Conservation (phyloP, 2,797 vertebrate genomes). For the Trachops cirrhosus region DNA sequence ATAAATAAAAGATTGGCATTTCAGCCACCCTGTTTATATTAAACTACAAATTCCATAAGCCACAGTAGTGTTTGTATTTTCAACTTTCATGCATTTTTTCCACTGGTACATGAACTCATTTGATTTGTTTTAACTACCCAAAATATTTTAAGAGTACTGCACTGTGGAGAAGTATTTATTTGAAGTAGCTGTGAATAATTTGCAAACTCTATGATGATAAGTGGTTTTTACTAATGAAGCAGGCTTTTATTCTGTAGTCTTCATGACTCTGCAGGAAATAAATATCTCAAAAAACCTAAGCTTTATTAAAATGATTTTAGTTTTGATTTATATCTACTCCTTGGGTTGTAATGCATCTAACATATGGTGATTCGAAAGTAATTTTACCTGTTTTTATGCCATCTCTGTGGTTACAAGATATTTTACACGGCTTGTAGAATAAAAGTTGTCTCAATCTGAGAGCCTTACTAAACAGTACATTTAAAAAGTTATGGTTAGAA, state of each 20-base stretch:
- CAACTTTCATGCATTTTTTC: slow-evolving; percentile 48
- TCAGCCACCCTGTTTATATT: slow-evolving; percentile 73
- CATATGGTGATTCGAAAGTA: slow-evolving; percentile 54
- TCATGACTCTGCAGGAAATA: slow-evolving; percentile 70
- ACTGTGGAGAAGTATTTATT: slow-evolving; percentile 73
- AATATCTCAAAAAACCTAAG: slow-evolving; percentile 65
- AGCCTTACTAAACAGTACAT: slow-evolving; percentile 32
- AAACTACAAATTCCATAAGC: slow-evolving; percentile 72
- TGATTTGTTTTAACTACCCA: slow-evolving; percentile 65
- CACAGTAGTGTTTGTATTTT: slow-evolving; percentile 71
- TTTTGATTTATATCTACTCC: slow-evolving; percentile 62
- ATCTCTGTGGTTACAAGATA: not conserved
- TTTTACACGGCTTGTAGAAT: not conserved
- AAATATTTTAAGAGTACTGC: slow-evolving; percentile 73
- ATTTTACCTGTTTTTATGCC: slow-evolving; percentile 72
- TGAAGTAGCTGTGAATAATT: slow-evolving; percentile 73
- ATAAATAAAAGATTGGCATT: slow-evolving; percentile 79
- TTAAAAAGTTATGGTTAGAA: not conserved
- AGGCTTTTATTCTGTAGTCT: slow-evolving; percentile 68
- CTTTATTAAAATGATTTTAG: slow-evolving; percentile 72
- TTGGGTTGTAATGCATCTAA: slow-evolving; percentile 55
- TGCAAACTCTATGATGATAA: slow-evolving; percentile 66
- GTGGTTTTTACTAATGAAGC: slow-evolving; percentile 68
- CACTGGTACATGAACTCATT: slow-evolving; percentile 46
- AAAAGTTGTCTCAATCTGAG: slow-evolving; percentile 42